phyloP scores from a whole-genome alignment of 2,113 vertebrate genomes.

The Hyaena hyaena region DNA sequence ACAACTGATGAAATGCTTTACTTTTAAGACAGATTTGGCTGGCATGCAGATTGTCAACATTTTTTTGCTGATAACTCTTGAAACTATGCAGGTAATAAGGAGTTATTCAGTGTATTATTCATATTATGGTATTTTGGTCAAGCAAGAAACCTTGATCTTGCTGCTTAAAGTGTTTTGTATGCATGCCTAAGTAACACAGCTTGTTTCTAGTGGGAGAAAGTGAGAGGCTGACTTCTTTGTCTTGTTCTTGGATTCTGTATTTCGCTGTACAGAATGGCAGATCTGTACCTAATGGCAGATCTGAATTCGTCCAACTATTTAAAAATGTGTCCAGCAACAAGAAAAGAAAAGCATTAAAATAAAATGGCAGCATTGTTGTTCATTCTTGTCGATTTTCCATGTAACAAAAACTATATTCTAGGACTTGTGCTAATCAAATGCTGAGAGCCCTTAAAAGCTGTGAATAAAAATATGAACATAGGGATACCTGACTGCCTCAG shows the following conservation, averaged over 20 bases:
- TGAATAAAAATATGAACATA: not conserved
- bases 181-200: not conserved
- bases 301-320: not conserved
- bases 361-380: not conserved
- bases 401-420: not conserved
- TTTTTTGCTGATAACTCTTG: not conserved
- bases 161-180: not conserved
- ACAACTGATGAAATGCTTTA: conserved; percentile 35
- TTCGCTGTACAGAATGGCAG: not conserved
- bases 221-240: not conserved
- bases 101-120: not conserved
- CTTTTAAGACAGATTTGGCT: conserved; percentile 33
- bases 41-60: not conserved
- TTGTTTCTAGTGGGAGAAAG: not conserved
- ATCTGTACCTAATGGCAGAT: not conserved
- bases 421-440: fast-evolving
- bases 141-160: not conserved
- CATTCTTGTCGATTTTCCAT: not conserved
- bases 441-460: not conserved
- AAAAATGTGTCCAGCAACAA: not conserved
- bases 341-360: not conserved
- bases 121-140: not conserved
- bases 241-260: not conserved
- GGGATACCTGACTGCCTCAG: no score
- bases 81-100: not conserved